Conservation (phyloP, 2,113 vertebrate species). For the Microtus pennsylvanicus region DNA sequence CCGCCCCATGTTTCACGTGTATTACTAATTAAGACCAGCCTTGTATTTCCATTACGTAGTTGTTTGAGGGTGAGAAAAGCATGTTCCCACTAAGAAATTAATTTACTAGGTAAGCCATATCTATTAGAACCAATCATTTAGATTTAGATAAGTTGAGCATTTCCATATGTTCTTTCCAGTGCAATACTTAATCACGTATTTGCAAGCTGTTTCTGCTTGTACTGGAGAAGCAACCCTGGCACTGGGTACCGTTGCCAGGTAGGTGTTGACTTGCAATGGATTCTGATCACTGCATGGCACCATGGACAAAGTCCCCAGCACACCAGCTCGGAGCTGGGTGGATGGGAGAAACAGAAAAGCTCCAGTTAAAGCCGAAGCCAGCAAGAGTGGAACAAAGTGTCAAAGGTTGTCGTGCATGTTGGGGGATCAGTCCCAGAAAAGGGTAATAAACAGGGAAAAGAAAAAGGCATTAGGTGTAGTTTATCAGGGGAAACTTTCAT, state of each 20-base stretch:
- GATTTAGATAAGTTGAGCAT: conserved; percentile 11
- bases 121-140: neutral
- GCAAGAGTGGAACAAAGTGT: neutral
- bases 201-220: neutral
- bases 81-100: conserved; percentile 26
- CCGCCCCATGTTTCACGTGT: neutral
- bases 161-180: neutral
- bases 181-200: neutral
- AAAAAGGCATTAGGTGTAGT: neutral
- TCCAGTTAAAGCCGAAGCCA: neutral
- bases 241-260: neutral
- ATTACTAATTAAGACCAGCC: neutral
- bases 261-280: neutral
- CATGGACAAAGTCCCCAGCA: neutral
- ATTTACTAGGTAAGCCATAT: conserved; percentile 9
- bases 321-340: neutral
- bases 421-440: neutral
- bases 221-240: neutral
- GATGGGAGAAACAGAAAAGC: neutral
- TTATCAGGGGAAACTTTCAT: neutral
- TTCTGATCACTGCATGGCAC: neutral
- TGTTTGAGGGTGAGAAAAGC: neutral
- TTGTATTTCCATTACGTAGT: neutral
- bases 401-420: neutral
- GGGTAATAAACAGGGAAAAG: neutral